Evolutionary conservation across 2,113 vertebrate genomes (phyloP), one percentile per base, ranked within the genome.

Genomic region (Passer montanus): DNA sequence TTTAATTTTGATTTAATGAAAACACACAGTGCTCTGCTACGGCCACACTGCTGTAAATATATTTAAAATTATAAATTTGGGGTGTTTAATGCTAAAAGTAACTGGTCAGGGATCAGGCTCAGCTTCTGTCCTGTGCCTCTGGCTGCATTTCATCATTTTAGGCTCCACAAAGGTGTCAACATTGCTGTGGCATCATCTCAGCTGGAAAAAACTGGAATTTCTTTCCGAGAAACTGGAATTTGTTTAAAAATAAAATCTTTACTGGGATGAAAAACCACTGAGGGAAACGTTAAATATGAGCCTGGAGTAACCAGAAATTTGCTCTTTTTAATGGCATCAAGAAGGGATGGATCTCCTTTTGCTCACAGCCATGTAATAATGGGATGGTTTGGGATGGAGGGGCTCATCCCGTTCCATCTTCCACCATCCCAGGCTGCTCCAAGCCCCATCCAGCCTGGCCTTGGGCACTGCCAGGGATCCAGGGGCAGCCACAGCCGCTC

Each of bases 341-440:
- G 8, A 21, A 27, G 5, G 11, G 19, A 24, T 2, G 10, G 17
- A 33, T 21, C 22, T 84, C 43, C 11, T 56, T 20, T 18, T 39
- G 53, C 30, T 68, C 39, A 22, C 9, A 37, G 39, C 12, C 39
- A 39, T 39, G 39, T 39, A 39, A 39, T 39, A 39, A 39, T 3
- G 21, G 50, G n/a, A 7, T 7, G 16, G 37, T 28, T 62, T 53
- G 53, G 62, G 30, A 13, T 8, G 52, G 37, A 59, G 10, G 3
- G 11, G 9, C 10, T 11, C n/a, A 53, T 27, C 14, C 8, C 5
- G 4, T 15, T 20, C 19, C 72, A 44, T 3, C 3, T 76, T 2
- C 41, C 79, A 37, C 26, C 0, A 0, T 1, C 22, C 35, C 88
- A 56, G 49, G 12, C 0, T 63, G 56, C 4, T 69, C 55, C 75